phyloP scores from a whole-genome alignment of 2,113 vertebrate species.

The Mesembrinibis cayennensis region DNA sequence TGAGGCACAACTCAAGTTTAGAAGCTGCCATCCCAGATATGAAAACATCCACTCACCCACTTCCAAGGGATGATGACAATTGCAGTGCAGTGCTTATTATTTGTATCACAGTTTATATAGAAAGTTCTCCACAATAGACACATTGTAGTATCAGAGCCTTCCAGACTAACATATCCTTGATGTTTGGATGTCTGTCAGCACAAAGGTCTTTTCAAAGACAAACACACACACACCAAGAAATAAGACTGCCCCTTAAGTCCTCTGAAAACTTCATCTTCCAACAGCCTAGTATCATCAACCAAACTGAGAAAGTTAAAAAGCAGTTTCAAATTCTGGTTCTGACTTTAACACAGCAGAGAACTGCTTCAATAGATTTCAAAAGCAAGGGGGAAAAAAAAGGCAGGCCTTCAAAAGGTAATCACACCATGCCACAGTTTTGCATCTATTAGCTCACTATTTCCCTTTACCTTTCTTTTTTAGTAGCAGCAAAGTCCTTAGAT shows the following conservation, averaged over 20 bases:
- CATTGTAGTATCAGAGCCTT: neutral
- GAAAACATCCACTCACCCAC: neutral
- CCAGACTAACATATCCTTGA: neutral
- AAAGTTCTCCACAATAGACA: neutral
- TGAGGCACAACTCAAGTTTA: neutral
- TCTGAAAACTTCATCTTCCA: neutral
- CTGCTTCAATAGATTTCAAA: neutral
- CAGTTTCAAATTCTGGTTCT: conserved; percentile 45
- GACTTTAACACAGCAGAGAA: neutral
- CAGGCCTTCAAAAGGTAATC: neutral
- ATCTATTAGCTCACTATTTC: neutral
- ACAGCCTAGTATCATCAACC: neutral
- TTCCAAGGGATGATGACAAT: neutral
- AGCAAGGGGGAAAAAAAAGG: too few species aligned
- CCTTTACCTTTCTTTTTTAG: neutral
- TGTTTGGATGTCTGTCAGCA: neutral
- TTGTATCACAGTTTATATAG: neutral
- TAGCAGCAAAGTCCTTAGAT: neutral
- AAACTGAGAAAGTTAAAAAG: neutral
- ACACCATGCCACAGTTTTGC: neutral
- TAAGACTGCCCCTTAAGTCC: neutral
- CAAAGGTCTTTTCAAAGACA: neutral
- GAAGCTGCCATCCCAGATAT: neutral
- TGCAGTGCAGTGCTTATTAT: neutral
- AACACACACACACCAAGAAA: neutral